Evolutionary conservation across 1,140 invertebrate genomes (phyloP).

Genomic region (Leguminivora glycinivorella): DNA sequence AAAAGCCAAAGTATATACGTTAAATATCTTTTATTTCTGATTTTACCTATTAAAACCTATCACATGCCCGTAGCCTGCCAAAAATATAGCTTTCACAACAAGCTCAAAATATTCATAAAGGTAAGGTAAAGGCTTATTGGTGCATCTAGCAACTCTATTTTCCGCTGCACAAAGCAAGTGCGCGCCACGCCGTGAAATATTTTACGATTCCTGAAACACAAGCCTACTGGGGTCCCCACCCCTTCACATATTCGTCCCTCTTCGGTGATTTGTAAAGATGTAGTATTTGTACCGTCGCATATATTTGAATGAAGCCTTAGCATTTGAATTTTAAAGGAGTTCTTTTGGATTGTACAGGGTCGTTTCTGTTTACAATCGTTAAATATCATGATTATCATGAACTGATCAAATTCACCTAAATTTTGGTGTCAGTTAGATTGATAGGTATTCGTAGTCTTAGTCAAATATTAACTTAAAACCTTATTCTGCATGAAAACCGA

Average conservation of each 20-base stretch:
- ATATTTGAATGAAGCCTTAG: conserved; percentile 15
- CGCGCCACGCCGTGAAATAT: conserved; percentile 58
- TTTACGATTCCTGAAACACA: conserved; percentile 64
- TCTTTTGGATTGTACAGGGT: background rate
- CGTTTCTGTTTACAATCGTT: background rate
- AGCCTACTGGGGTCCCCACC: conserved; percentile 47
- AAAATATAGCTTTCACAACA: conserved; percentile 1
- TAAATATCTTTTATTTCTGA: no score
- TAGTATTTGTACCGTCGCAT: conserved; percentile 38
- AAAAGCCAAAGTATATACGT: no score
- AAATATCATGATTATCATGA: no score
- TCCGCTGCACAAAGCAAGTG: conserved; percentile 37
- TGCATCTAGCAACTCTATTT: conserved; percentile 34
- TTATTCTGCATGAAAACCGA: no score
- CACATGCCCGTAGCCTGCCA: no score
- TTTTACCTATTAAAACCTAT: no score
- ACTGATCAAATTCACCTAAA: no score
- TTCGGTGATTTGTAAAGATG: conserved; percentile 54
- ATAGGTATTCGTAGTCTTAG: no score
- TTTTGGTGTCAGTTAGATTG: no score
- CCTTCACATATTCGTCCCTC: conserved; percentile 53
- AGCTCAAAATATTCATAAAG: no score
- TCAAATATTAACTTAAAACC: no score
- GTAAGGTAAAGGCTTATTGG: background rate
- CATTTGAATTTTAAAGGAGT: background rate